Percentiles rank a stretch among this genome's conserved stretches.
Conservation (phyloP, 2,888 invertebrate genomes). For the Ichneumoninae sp. region DNA sequence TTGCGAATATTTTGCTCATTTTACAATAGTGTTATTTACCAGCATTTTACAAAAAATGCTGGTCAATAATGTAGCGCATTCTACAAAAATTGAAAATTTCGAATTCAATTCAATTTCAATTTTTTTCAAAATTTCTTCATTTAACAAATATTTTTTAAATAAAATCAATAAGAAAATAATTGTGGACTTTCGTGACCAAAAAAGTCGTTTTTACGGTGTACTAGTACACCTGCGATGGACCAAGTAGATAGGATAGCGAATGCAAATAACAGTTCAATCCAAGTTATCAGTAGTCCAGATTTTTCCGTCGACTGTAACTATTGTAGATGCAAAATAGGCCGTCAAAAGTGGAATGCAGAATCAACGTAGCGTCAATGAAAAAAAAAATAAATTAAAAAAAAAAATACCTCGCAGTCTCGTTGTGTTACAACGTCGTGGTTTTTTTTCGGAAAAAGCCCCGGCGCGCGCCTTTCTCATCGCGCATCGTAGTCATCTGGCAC, state of each 20-base stretch:
- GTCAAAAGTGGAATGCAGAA: slow-evolving; percentile 11
- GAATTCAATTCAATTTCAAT: no score
- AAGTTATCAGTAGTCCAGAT: not conserved
- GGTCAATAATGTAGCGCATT: no score
- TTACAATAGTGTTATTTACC: no score
- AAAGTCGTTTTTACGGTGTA: no score
- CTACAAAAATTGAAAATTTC: no score
- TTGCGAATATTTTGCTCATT: no score
- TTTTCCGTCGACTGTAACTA: not conserved
- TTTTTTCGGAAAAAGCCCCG: slow-evolving; percentile 28
- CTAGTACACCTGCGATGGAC: no score
- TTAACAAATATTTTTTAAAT: no score
- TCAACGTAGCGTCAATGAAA: not conserved
- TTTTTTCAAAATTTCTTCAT: no score
- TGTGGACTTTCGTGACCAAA: no score
- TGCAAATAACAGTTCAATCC: not conserved
- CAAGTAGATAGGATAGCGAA: not conserved
- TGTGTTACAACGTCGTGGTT: not conserved
- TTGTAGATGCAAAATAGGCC: not conserved
- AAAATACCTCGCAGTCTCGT: not conserved
- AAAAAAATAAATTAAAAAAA: not conserved
- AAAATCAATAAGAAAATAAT: no score
- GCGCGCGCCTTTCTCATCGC: slow-evolving; percentile 25
- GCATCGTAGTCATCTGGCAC: slow-evolving; percentile 9
- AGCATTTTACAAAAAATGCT: no score